Evolutionary conservation across 2,888 invertebrate species (phyloP).

Genomic region (Arctia plantaginis): DNA sequence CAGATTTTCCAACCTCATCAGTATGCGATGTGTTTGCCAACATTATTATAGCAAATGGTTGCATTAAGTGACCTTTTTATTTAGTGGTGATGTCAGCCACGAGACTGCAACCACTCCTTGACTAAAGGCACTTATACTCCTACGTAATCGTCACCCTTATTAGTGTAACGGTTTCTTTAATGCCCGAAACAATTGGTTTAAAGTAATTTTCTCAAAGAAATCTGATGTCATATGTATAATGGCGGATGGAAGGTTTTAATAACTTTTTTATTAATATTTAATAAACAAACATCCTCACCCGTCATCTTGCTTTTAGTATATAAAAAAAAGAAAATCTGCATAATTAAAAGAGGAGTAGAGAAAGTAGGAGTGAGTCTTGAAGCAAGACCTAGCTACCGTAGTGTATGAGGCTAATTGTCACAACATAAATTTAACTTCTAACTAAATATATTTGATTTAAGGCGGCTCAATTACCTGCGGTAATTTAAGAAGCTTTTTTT

Average conservation of each 20-base stretch:
- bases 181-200: constrained; percentile 21
- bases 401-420: too few relatives aligned
- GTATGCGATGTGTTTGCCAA: constrained; percentile 19
- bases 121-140: constrained; percentile 50
- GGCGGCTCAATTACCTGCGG: too few relatives aligned
- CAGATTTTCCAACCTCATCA: constrained; percentile 14
- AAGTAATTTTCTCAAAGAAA: constrained; percentile 16
- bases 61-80: constrained; percentile 55
- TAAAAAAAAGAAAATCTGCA: background rate
- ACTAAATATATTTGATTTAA: too few relatives aligned
- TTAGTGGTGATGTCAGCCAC: constrained; percentile 64
- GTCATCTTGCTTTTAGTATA: too few relatives aligned
- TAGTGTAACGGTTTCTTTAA: constrained; percentile 49
- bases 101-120: constrained; percentile 53
- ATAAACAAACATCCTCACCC: background rate
- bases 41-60: constrained; percentile 27
- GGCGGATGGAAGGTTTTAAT: background rate
- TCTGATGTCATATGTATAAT: constrained; percentile 22
- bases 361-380: background rate
- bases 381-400: background rate
- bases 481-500: too few relatives aligned
- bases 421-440: too few relatives aligned
- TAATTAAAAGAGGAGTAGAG: background rate
- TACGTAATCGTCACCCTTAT: constrained; percentile 62
- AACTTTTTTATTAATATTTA: background rate